Base-by-base conservation (phyloP, 2,113 vertebrate species). In the Otocyon megalotis region DNA sequence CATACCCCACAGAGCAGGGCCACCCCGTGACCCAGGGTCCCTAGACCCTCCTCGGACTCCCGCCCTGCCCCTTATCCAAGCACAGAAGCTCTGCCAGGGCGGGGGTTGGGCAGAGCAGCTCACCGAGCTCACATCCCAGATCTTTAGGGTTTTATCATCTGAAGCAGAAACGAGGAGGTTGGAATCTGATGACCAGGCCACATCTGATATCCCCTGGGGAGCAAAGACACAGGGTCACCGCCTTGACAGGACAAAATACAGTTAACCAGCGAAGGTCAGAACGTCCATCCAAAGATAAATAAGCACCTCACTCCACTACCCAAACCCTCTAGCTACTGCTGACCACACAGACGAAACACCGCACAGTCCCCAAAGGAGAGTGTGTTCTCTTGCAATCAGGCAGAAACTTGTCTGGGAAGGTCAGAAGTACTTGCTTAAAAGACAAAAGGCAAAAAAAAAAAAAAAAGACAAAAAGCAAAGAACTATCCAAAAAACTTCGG, bases 41-140 rank as follows among this genome's bases (percentile, higher is more conserved):
- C 13, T 37, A 35, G 30, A 20, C 9, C 0, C 32, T 0, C 12
- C 12, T n/a, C 3, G 0, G 6, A 12, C 43, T 4, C 74, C 11
- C 24, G 35, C 35, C 5, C 28, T 0, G 0, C 30, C 67, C 35
- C 76, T 35, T 12, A 30, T 0, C 32, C 35, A 20, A 4, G 3
- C 14, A 24, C 37, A 2, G 26, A 1, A 5, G 2, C 37, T 3
- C 0, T 20, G 9, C 22, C 0, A 4, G 58, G 71, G 28, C 26
- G 17, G 88, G 0, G 0, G 9, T 48, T 2, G 43, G 43, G 43
- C 74, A 16, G 48, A 56, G 2, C 69, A 5, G 90, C 99, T 99
- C 98, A 99, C 99, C 98, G 99, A 99, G 99, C 99, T 99, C 84
- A 99, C 99, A n/a, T 99, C 99, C 99, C 99, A 99, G 96, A 99